Conservation (phyloP, 37 sponge, comb jelly and placozoan genomes). For the Geodia barretti region DNA sequence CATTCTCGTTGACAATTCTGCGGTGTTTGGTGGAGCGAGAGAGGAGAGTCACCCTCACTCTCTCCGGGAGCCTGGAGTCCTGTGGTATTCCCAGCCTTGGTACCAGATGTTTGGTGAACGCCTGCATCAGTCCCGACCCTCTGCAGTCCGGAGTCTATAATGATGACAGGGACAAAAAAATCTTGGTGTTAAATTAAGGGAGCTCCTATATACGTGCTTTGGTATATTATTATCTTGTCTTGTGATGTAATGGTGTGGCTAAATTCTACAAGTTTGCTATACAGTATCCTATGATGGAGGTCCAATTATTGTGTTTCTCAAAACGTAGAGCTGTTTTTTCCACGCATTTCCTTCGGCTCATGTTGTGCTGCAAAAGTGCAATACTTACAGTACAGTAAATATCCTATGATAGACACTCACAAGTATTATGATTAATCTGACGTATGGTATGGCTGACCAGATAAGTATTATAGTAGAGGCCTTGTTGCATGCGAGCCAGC, state of each 20-base stretch:
- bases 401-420: no score
- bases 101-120: conserved; percentile 75
- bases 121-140: conserved; percentile 82
- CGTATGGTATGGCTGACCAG: conserved; percentile 60
- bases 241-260: no score
- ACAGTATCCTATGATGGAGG: not conserved
- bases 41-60: conserved; percentile 79
- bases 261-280: no score
- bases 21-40: conserved; percentile 73
- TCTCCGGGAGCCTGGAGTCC: conserved; percentile 27
- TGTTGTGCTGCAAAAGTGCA: no score
- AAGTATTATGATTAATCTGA: not conserved
- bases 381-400: no score
- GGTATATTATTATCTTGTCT: no score
- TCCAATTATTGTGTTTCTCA: no score
- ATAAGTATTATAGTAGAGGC: conserved; percentile 89
- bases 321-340: no score
- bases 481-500: conserved; percentile 81
- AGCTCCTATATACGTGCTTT: no score
- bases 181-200: not conserved
- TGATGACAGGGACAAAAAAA: not conserved
- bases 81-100: conserved; percentile 53
- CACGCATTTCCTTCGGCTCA: not conserved
- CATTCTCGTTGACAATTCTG: conserved; percentile 78
- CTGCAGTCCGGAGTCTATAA: conserved; percentile 64